phyloP scores from a whole-genome alignment of 1,140 invertebrate species.

The Drosophila malerkotliana region DNA sequence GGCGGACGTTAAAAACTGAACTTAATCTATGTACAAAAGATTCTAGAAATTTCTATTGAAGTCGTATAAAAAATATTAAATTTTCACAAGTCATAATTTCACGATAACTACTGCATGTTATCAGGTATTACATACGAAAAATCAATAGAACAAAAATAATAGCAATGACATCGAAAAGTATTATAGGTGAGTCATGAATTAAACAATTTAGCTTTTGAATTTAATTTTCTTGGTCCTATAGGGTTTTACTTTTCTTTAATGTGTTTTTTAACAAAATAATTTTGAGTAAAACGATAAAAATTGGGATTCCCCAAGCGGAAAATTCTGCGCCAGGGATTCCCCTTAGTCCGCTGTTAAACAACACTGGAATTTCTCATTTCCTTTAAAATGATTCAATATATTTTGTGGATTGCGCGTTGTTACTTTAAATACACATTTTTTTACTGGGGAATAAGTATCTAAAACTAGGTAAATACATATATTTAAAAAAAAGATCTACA shows the following conservation, averaged over 20 bases:
- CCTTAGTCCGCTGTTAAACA: background rate
- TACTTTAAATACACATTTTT: constrained; percentile 39
- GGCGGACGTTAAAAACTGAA: constrained; percentile 53
- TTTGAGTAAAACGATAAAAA: background rate
- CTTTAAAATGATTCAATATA: constrained; percentile 42
- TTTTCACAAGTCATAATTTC: constrained; percentile 23
- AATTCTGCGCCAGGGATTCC: too few relatives aligned
- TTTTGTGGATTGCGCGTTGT: constrained; percentile 57
- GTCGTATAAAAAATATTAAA: constrained; percentile 40
- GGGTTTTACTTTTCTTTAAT: background rate
- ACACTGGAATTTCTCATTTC: background rate
- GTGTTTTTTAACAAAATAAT: background rate
- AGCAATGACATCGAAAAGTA: background rate
- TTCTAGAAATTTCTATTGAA: constrained; percentile 37
- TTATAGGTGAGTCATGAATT: too few relatives aligned
- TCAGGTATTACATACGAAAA: constrained; percentile 31
- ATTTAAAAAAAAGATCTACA: constrained; percentile 70
- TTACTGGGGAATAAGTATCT: constrained; percentile 55
- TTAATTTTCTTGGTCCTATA: background rate
- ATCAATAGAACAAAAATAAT: background rate
- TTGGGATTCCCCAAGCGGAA: too few relatives aligned
- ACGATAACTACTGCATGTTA: constrained; percentile 16
- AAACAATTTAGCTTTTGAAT: background rate
- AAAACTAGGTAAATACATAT: constrained; percentile 65
- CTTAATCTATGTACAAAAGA: constrained; percentile 72